phyloP scores from a whole-genome alignment of 2,888 invertebrate genomes.

The Metopia argyrocephala region DNA sequence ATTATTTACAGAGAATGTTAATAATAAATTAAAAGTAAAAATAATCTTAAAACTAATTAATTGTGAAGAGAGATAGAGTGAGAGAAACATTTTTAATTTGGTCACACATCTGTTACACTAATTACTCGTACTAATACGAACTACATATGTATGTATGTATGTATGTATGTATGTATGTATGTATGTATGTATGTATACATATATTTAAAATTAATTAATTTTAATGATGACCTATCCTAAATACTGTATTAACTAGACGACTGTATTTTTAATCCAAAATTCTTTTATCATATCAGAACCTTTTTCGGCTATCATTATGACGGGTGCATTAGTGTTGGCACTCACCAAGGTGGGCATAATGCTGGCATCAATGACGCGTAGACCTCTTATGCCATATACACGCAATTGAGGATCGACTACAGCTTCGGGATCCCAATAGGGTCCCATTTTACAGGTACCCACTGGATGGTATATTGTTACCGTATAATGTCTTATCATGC shows the following conservation, averaged over 20 bases:
- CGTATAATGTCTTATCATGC: slow-evolving; percentile 90
- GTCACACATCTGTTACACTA: slow-evolving; percentile 22
- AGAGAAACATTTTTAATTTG: slow-evolving; percentile 40
- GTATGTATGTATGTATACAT: no score
- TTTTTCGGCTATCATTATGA: slow-evolving; percentile 94
- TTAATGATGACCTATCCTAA: slow-evolving; percentile 31
- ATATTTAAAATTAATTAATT: slow-evolving; percentile 6
- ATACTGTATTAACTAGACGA: slow-evolving; percentile 47
- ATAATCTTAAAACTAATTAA: background rate
- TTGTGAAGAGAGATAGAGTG: background rate
- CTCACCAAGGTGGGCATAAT: slow-evolving; percentile 92
- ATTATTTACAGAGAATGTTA: slow-evolving; percentile 21
- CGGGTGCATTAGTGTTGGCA: slow-evolving; percentile 92
- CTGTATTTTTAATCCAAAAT: slow-evolving; percentile 84
- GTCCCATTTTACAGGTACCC: slow-evolving; percentile 94
- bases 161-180: no score
- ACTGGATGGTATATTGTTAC: slow-evolving; percentile 92
- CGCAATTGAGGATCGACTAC: slow-evolving; percentile 89
- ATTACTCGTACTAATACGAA: no score
- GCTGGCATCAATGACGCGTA: slow-evolving; percentile 90
- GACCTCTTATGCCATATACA: slow-evolving; percentile 88
- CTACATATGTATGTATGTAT: no score
- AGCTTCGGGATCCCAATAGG: slow-evolving; percentile 89
- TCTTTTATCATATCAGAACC: slow-evolving; percentile 92
- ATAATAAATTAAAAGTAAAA: background rate